Base-by-base conservation (phyloP, 2,888 invertebrate species). In the Apodemia zela region DNA sequence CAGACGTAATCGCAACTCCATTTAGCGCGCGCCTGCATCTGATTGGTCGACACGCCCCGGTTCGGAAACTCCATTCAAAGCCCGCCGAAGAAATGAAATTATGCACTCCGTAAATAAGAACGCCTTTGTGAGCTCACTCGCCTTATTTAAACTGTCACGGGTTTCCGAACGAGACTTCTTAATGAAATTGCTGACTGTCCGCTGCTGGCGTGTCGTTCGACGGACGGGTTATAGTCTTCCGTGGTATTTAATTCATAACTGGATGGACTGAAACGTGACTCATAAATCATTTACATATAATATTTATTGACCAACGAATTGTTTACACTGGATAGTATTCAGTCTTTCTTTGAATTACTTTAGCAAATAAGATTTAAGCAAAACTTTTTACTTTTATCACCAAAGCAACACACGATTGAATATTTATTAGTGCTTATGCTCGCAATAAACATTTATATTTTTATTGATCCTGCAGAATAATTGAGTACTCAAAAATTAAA, bases 21-120 rank as follows among this genome's bases (percentile, higher is more conserved):
- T 86, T 89, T 84, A 84, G 78, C 77, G 68, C 73, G 75, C 79
- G 85, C 82, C 87, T 89, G 87, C 85, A 81, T 80, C 81, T 84
- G 90, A 91, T 90, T 89, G 90, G 89, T 85, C 80, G 87, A 72
- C 81, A 80, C 86, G 85, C 87, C 85, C 74, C 73, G 67, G 72
- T 64, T 70, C 71, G 71, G 63, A 73, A 71, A 69, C 77, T 75
- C 79, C 76, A 75, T 76, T 77, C 77, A 76, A 72, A 71, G 75
- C 72, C 69, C 70, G 68, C 74, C 73, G 75, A 84, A 86, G 85
- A 87, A 87, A 87, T 84, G 81, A 81, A 88, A 85, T 88, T 87
- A 87, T 89, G 88, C 87, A 87, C 81, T 82, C 75, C 78, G 85
- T 84, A 87, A 87, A 87, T 87, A 88, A 79, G 80, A 78, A 77